Evolutionary conservation across 2,113 vertebrate species (phyloP).

Genomic region (Seriola quinqueradiata): DNA sequence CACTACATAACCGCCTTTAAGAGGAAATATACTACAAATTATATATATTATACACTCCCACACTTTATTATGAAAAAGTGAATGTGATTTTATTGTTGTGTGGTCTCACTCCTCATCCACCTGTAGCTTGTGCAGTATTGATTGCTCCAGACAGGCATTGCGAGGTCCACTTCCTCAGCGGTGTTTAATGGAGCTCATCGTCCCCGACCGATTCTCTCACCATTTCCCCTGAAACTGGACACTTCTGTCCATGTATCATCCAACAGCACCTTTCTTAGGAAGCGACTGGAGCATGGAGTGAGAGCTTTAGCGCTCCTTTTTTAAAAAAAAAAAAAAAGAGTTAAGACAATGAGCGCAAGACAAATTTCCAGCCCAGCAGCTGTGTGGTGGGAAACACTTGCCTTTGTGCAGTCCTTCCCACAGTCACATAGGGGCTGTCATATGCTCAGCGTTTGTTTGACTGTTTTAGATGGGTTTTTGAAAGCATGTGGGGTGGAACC

Average conservation of each 20-base stretch:
- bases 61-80: background rate
- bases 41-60: background rate
- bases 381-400: slow-evolving; percentile 65
- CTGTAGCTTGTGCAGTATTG: slow-evolving; percentile 49
- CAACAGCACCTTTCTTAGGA: slow-evolving; percentile 83
- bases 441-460: slow-evolving; percentile 60
- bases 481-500: slow-evolving; percentile 64
- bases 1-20: background rate
- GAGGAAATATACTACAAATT: background rate
- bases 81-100: background rate
- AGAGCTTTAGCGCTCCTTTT: slow-evolving; percentile 75
- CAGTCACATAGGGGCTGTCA: slow-evolving; percentile 73
- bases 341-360: slow-evolving; percentile 45
- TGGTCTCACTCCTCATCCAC: slow-evolving; percentile 17
- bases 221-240: slow-evolving; percentile 87
- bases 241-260: slow-evolving; percentile 81
- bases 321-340: slow-evolving; percentile 24
- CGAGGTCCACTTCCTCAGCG: slow-evolving; percentile 67
- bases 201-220: slow-evolving; percentile 74
- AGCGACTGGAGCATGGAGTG: slow-evolving; percentile 82
- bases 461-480: slow-evolving; percentile 69
- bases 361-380: slow-evolving; percentile 65
- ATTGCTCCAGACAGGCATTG: slow-evolving; percentile 15
- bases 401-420: slow-evolving; percentile 52
- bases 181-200: slow-evolving; percentile 88